These are phyloP conservation scores for Epizoanthus fatuus DNA, from an alignment of 92 coral and sea anemone species.

Conservation along the genomic window DNA sequence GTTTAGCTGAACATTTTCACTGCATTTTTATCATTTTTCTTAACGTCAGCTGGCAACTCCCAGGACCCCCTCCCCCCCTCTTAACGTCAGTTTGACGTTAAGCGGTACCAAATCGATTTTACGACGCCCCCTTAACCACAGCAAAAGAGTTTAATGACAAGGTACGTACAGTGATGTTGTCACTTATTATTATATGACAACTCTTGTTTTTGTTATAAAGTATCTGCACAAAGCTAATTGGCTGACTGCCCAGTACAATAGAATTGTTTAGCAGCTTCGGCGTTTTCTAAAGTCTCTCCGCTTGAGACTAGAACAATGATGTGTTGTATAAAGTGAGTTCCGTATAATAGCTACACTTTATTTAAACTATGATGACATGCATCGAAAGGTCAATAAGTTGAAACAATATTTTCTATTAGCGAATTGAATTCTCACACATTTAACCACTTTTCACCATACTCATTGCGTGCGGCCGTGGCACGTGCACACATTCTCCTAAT, in stretches of 20 bases:
- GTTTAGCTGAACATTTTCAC: too few relatives aligned
- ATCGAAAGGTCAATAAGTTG: constrained; percentile 7
- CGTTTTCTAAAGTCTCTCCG: not conserved
- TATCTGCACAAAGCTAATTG: not conserved
- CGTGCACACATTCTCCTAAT: not conserved
- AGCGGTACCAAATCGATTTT: too few relatives aligned
- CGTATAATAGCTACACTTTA: not conserved
- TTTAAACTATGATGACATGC: constrained; percentile 6
- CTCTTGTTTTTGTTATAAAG: not conserved
- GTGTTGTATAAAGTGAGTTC: not conserved
- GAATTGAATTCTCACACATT: not conserved
- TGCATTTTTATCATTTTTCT: too few relatives aligned
- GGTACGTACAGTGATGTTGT: too few relatives aligned
- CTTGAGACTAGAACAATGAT: constrained; percentile 1
- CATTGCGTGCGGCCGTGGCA: not conserved
- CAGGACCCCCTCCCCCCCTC: too few relatives aligned
- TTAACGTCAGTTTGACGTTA: too few relatives aligned
- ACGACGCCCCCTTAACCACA: too few relatives aligned
- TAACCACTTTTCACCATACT: not conserved
- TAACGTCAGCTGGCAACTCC: too few relatives aligned
- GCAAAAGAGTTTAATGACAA: too few relatives aligned
- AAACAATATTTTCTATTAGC: constrained; percentile 13
- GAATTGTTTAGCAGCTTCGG: constrained; percentile 2
- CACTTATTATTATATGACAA: too few relatives aligned
- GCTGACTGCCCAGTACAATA: not conserved